Evolutionary conservation across 2,797 vertebrate genomes (phyloP).

Genomic region (Macrochelys suwanniensis): DNA sequence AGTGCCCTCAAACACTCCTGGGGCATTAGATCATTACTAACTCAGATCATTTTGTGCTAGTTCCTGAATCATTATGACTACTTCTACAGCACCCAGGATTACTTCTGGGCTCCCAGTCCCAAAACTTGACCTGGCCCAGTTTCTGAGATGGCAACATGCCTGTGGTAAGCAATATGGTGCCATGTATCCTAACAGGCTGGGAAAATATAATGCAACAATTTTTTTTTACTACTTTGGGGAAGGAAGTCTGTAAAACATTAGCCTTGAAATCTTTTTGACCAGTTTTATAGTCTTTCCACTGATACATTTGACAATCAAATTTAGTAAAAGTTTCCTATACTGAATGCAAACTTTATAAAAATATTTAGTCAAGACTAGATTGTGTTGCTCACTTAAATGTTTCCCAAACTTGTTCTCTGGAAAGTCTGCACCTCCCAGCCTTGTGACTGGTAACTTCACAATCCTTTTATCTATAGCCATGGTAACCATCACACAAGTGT

Average conservation of each 20-base stretch:
- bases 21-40: background rate
- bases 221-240: background rate
- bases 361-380: background rate
- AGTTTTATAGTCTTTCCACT: background rate
- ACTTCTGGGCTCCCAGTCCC: background rate
- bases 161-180: background rate
- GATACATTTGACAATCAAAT: background rate
- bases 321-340: background rate
- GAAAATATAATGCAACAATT: background rate
- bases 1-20: background rate
- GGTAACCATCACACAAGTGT: slow-evolving; percentile 39
- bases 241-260: background rate
- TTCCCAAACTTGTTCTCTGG: slow-evolving; percentile 11
- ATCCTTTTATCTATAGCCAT: slow-evolving; percentile 56
- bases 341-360: background rate
- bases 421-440: slow-evolving; percentile 23
- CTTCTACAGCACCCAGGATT: background rate
- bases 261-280: background rate
- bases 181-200: background rate
- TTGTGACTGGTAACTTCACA: slow-evolving; percentile 14
- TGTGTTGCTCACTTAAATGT: background rate
- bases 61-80: background rate
- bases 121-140: background rate
- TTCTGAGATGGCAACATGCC: background rate
- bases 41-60: background rate